Base-by-base conservation (phyloP, 2,113 vertebrate species). In the Falcunculus frontatus region DNA sequence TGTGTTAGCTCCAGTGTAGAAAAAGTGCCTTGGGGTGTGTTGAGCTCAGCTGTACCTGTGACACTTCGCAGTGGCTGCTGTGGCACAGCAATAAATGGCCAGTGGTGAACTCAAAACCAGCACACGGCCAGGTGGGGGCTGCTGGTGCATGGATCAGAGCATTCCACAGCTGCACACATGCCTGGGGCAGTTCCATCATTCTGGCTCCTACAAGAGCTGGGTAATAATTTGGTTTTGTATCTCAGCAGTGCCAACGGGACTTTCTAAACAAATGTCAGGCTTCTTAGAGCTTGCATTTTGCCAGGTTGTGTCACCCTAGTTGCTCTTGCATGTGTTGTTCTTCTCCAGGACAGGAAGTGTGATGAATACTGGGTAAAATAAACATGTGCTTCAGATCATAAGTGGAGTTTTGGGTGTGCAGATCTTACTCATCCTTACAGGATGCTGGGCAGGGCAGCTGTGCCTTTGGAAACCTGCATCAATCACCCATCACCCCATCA, bases 121-220 rank as follows among this genome's bases (percentile, higher is more conserved):
- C 21, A 7, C 16, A 2, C 2, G 6, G 55, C 20, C 21, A 6
- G 33, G 27, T 2, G 5, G 15, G 60, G 44, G 55, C 49, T 27
- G 4, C 10, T 1, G 4, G 14, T 12, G 11, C 6, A 0, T 9
- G 44, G 32, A 1, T 59, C 39, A 15, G 89, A 13, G 7, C 20
- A 10, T 26, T 4, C 10, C 25, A 13, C 7, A 3, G 46, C 4
- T 18, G 11, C 13, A 0, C 30, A 4, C 10, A 0, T 23, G 67
- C 16, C 41, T 10, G 22, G 14, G 16, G 30, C 53, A 47, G 5
- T 32, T 29, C 42, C 25, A 1, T 41, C n/a, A 5, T 35, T 25
- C 23, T 1, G 10, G 16, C 14, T 27, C 35, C 68, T 39, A 1
- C 8, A 8, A 11, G 39, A 70, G 32, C 68, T 53, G 69, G 9